Evolutionary conservation across 2,888 invertebrate genomes (phyloP), one percentile per base, ranked within the genome.

Genomic region (Lycophotia porphyrea): DNA sequence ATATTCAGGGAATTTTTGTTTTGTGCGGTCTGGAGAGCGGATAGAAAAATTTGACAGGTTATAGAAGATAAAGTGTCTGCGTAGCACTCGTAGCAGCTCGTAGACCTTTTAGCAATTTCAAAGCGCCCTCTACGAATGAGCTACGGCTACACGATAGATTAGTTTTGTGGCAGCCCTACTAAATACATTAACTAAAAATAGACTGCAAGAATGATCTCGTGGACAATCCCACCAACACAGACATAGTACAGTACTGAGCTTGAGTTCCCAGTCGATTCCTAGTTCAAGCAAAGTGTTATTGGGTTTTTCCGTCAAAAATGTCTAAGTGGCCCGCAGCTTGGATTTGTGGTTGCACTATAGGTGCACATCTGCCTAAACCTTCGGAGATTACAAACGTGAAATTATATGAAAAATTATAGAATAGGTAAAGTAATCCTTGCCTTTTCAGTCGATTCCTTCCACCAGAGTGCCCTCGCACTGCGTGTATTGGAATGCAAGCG

Each of bases 401-500:
- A 5, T 27, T 55, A 55, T n/a, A n/a, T n/a, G n/a, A n/a, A n/a
- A n/a, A n/a, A n/a, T n/a, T n/a, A n/a, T n/a, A n/a, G n/a, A 65
- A 44, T 60, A 66, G 21, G 34, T 24, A 64, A 55, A 42, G 34
- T 1, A 49, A 31, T 55, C 67, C 31, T 44, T 39, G 7, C 52
- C 36, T 74, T 36, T 58, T 58, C 76, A 76, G 36, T 78, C 1
- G 52, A 18, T 44, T 69, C 81, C 70, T 70, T 52, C 44, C 65
- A 24, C 5, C 34, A 9, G 72, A 82, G 76, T 58, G 8, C 27
- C 47, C 65, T 65, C n/a, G 5, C 64, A 18, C 67, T 69, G 78
- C 78, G 60, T 69, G 58, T 73, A 61, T 74, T 61, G 78, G 66
- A 72, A 78, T 83, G 74, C 76, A 15, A 18, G 24, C 31, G n/a